Percentiles rank a stretch among this genome's conserved stretches.
phyloP scores from a whole-genome alignment of 2,888 invertebrate genomes.

The Drosophila birchii region DNA sequence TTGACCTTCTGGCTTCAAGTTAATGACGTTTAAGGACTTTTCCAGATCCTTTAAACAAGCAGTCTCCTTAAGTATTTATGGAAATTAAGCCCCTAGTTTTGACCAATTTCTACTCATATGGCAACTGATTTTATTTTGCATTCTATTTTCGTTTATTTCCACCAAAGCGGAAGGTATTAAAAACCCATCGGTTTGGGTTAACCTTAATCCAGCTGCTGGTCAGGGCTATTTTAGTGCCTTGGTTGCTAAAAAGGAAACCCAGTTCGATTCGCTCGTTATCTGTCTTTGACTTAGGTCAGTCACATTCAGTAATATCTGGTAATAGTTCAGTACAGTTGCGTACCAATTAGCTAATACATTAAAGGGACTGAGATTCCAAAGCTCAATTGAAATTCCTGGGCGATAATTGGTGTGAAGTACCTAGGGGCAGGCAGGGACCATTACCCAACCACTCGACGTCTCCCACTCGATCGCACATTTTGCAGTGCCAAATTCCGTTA shows the following conservation, averaged over 20 bases:
- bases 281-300: constrained; percentile 33
- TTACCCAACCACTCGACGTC: constrained; percentile 49
- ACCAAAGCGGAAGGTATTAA: constrained; percentile 46
- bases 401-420: constrained; percentile 25
- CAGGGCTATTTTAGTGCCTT: constrained; percentile 23
- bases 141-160: constrained; percentile 52
- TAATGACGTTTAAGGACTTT: constrained; percentile 4
- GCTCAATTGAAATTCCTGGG: constrained; percentile 14
- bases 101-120: constrained; percentile 53
- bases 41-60: background rate
- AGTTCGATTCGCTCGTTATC: background rate
- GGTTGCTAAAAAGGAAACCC: constrained; percentile 7
- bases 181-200: constrained; percentile 63
- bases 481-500: constrained; percentile 63
- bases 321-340: constrained; percentile 7
- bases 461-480: constrained; percentile 48
- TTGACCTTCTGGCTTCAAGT: constrained; percentile 16
- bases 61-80: background rate
- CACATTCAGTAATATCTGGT: background rate
- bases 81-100: constrained; percentile 26
- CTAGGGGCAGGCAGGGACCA: background rate
- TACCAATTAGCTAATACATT: constrained; percentile 1
- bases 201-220: constrained; percentile 10
- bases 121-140: constrained; percentile 44
- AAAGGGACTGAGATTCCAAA: constrained; percentile 3